Base-by-base conservation (phyloP, 2,797 vertebrate species). In the Austrolebias charrua region DNA sequence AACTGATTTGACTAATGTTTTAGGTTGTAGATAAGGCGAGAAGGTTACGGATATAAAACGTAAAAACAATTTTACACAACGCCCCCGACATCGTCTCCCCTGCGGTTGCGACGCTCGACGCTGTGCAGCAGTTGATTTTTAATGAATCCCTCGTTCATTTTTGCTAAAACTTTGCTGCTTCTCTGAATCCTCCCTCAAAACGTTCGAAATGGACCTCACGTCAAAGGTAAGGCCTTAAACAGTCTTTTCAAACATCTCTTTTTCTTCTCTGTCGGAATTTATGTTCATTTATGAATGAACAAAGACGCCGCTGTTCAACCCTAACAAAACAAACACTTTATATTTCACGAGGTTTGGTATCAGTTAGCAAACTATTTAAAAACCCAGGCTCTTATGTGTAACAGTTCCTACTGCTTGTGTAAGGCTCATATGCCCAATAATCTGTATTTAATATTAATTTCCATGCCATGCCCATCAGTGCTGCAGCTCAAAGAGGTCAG, bases 81-180 rank as follows among this genome's bases (percentile, higher is more conserved):
- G 2, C 0, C 0, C 11, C 0, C 0, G 1, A 43, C 2, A 1
- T 13, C 0, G 9, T 20, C 66, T 33, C 63, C 76, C 71, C 62
- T 16, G 8, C 8, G 28, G 47, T 70, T 55, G 9, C 16, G 2
- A 1, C 14, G 8, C 9, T 6, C 24, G 35, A 5, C 31, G 15
- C 43, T 28, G 18, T 28, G 13, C 8, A 55, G 69, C 55, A n/a
- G 86, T 88, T 84, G 40, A 69, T 72, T 82, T 92, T 88, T 89
- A 92, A 91, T 66, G 55, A 55, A 55, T 75, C 54, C 61, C 46
- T 55, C 8, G 47, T 38, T 46, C 18, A 29, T 33, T 56, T 49
- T 4, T 3, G 16, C 24, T 44, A 46, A 44, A 78, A 62, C 11
- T 69, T 53, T 51, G 35, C 35, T 0, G 44, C 16, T 19, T n/a